phyloP scores from a whole-genome alignment of 2,797 vertebrate species.

The Esox lucius region DNA sequence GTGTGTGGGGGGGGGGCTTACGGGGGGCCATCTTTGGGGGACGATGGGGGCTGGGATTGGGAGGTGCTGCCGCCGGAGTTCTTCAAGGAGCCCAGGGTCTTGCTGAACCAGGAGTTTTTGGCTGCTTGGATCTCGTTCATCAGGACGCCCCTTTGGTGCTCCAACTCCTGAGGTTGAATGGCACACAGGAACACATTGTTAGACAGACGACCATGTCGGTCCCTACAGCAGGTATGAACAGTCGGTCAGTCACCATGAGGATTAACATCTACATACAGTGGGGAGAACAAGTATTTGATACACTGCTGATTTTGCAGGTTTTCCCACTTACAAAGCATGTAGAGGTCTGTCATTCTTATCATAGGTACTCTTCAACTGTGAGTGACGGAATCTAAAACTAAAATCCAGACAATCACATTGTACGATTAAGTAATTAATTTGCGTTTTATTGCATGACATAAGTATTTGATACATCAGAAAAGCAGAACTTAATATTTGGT shows the following conservation, averaged over 20 bases:
- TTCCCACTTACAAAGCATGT: too few relatives aligned
- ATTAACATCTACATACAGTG: too few relatives aligned
- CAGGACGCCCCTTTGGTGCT: slow-evolving; percentile 94
- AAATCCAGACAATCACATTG: too few relatives aligned
- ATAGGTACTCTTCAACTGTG: too few relatives aligned
- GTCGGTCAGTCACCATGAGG: background rate
- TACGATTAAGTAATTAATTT: too few relatives aligned
- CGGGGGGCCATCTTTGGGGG: slow-evolving; percentile 86
- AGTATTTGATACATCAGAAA: too few relatives aligned
- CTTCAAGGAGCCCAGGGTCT: slow-evolving; percentile 98
- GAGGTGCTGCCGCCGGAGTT: slow-evolving; percentile 77
- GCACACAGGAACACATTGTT: background rate
- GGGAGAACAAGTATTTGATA: too few relatives aligned
- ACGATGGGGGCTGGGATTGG: slow-evolving; percentile 69
- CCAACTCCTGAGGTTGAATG: slow-evolving; percentile 83
- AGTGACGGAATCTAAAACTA: too few relatives aligned
- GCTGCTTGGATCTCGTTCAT: slow-evolving; percentile 98
- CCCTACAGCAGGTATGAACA: background rate
- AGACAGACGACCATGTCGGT: background rate
- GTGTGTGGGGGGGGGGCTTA: slow-evolving; percentile 67
- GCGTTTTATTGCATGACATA: too few relatives aligned
- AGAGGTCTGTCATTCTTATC: too few relatives aligned
- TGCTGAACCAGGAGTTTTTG: slow-evolving; percentile 99
- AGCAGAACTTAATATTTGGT: too few relatives aligned
- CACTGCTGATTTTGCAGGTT: too few relatives aligned